Evolutionary conservation across 2,888 invertebrate genomes (phyloP).

Genomic region (Aquatica leii): DNA sequence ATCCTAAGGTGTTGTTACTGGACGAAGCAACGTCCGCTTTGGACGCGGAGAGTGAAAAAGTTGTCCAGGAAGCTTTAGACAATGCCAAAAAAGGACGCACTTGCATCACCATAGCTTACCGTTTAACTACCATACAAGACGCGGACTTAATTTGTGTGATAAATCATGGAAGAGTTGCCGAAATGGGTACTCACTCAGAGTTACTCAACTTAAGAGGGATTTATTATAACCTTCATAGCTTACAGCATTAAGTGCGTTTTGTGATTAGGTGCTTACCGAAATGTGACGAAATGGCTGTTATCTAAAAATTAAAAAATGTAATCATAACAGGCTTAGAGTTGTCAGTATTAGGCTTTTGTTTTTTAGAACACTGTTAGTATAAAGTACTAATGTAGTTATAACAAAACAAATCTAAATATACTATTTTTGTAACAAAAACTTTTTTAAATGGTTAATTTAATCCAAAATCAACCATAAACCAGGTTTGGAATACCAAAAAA

Average conservation of each 20-base stretch:
- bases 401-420: too few species aligned
- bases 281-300: too few species aligned
- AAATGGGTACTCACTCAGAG: conserved; percentile 75
- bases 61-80: conserved; percentile 89
- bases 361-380: too few species aligned
- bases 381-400: too few species aligned
- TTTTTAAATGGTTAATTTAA: too few species aligned
- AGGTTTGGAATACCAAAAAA: too few species aligned
- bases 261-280: too few species aligned
- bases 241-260: conserved; percentile 55
- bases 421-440: too few species aligned
- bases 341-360: too few species aligned
- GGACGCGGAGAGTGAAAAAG: conserved; percentile 85
- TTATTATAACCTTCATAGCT: conserved; percentile 68
- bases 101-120: conserved; percentile 87
- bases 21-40: conserved; percentile 90
- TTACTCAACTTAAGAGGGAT: conserved; percentile 68
- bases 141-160: conserved; percentile 81
- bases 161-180: conserved; percentile 73
- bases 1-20: conserved; percentile 79
- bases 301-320: too few species aligned
- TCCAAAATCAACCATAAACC: too few species aligned
- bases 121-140: conserved; percentile 83
- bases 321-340: too few species aligned
- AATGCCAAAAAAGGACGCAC: conserved; percentile 82